Evolutionary conservation across 2,113 vertebrate species (phyloP).

Genomic region (Elachura formosa): DNA sequence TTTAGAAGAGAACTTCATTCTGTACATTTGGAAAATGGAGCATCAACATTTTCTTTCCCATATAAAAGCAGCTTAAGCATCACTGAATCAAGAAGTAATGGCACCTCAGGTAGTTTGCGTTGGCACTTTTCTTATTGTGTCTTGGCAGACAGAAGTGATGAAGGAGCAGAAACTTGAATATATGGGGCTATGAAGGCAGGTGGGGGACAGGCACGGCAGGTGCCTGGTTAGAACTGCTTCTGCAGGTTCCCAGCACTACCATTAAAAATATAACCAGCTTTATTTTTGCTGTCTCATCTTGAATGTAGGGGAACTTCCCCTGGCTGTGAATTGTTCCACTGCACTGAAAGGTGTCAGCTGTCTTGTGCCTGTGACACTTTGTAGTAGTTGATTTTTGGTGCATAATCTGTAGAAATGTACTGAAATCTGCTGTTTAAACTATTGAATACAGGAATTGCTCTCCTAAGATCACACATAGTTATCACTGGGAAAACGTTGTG

Average conservation of each 20-base stretch:
- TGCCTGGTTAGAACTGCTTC: neutral
- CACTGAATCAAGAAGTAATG: neutral
- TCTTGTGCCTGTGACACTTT: neutral
- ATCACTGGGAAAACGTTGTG: neutral
- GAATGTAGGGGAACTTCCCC: neutral
- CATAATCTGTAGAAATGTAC: neutral
- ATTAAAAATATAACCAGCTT: neutral
- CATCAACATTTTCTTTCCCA: neutral
- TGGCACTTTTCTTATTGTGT: neutral
- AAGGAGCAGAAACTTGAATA: neutral
- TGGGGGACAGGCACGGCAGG: neutral
- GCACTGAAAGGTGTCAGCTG: neutral
- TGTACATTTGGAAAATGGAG: neutral
- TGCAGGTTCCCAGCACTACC: neutral
- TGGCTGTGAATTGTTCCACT: neutral
- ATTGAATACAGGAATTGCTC: neutral
- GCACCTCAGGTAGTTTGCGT: neutral
- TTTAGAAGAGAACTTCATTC: neutral
- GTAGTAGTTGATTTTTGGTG: neutral
- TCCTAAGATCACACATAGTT: rapidly evolving
- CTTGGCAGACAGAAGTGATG: neutral
- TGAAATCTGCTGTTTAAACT: neutral
- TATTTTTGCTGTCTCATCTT: neutral
- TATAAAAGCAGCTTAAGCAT: neutral
- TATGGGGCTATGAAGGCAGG: neutral